phyloP scores from a whole-genome alignment of 2,888 invertebrate genomes.

The Neria commutata region DNA sequence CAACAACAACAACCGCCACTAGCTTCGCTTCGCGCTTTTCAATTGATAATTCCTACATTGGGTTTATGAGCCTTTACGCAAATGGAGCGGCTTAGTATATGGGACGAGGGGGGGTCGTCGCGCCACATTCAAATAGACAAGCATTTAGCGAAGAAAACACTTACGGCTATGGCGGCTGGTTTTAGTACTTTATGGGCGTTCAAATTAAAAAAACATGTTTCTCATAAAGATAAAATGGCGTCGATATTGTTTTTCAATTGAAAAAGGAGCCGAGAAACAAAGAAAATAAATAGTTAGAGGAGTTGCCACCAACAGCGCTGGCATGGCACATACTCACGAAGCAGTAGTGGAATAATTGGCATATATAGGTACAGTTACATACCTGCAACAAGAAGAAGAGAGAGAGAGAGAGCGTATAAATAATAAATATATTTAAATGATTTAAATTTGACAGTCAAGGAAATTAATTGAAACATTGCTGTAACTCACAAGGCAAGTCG shows the following conservation, averaged over 20 bases:
- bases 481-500: no score
- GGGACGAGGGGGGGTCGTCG: no score
- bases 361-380: constrained; percentile 1
- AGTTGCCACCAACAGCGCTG: background rate
- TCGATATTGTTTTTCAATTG: constrained; percentile 32
- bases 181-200: constrained; percentile 26
- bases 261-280: background rate
- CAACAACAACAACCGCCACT: background rate
- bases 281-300: constrained; percentile 1
- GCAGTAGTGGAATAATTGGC: constrained; percentile 6
- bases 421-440: background rate
- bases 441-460: no score
- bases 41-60: background rate
- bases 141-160: constrained; percentile 1
- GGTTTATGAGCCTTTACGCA: no score
- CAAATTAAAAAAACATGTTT: constrained; percentile 30
- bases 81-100: no score
- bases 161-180: constrained; percentile 17
- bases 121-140: background rate
- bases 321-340: constrained; percentile 3
- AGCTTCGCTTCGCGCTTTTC: background rate
- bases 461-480: no score
- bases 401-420: background rate
- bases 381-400: constrained; percentile 7
- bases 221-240: constrained; percentile 33